Percentiles rank a stretch among this genome's conserved stretches.
Evolutionary conservation across 2,888 invertebrate species (phyloP).

Genomic region (Dicyrtomina minuta): DNA sequence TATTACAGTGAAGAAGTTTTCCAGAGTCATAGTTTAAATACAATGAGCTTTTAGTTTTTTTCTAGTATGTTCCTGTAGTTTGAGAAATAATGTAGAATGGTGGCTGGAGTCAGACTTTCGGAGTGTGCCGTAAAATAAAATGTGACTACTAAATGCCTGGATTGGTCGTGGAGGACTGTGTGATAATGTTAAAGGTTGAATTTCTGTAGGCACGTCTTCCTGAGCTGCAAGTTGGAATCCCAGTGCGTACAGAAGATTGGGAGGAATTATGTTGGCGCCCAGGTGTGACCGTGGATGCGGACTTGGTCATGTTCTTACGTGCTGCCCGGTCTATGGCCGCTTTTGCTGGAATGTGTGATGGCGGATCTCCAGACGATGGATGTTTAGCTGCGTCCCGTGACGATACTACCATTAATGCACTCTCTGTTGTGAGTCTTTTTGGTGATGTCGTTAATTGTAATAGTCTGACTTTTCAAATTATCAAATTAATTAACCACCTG

Average conservation of each 20-base stretch:
- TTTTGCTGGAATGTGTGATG: conserved; percentile 95
- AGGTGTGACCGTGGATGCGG: conserved; percentile 87
- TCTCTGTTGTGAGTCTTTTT: conserved; percentile 72
- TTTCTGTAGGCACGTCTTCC: conserved; percentile 65
- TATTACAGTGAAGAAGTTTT: too few relatives aligned
- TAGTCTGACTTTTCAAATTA: not conserved
- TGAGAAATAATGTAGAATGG: too few relatives aligned
- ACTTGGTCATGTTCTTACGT: conserved; percentile 94
- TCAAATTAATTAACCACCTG: too few relatives aligned
- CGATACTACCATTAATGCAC: conserved; percentile 95
- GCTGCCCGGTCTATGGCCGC: conserved; percentile 98
- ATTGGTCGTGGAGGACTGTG: too few relatives aligned
- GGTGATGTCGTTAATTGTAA: not conserved
- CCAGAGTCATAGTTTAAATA: too few relatives aligned
- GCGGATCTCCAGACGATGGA: conserved; percentile 94
- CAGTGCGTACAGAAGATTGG: conserved; percentile 62
- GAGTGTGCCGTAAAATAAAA: too few relatives aligned
- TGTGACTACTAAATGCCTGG: too few relatives aligned
- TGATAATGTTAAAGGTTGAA: too few relatives aligned
- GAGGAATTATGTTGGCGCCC: conserved; percentile 95
- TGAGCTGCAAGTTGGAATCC: conserved; percentile 59
- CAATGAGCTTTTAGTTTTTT: too few relatives aligned
- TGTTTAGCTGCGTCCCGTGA: conserved; percentile 95
- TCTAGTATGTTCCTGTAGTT: too few relatives aligned
- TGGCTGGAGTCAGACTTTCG: too few relatives aligned